phyloP scores from a whole-genome alignment of 2,797 vertebrate species.

The Atherinosoma microstoma region DNA sequence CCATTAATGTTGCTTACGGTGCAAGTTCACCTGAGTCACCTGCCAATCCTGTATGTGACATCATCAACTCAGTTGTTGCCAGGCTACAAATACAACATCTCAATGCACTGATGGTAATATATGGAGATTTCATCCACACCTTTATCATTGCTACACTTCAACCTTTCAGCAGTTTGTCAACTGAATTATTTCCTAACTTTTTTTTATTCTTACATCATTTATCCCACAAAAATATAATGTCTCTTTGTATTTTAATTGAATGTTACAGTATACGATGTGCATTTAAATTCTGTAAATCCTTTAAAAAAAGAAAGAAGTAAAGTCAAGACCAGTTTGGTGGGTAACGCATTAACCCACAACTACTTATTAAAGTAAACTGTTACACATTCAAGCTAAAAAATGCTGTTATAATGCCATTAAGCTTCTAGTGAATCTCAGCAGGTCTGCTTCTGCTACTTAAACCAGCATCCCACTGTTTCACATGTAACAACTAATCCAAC shows the following conservation, averaged over 20 bases:
- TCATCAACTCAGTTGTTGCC: neutral
- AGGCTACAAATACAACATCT: neutral
- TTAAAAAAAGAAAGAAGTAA: neutral
- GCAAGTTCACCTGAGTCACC: neutral
- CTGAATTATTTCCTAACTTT: neutral
- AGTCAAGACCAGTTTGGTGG: neutral
- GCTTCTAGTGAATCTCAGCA: neutral
- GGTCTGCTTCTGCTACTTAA: neutral
- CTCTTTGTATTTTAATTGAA: neutral
- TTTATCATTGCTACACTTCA: neutral
- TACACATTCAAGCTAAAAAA: neutral
- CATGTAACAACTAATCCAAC: neutral
- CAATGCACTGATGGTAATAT: neutral
- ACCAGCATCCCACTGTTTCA: neutral
- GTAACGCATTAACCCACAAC: neutral
- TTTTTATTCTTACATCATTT: neutral
- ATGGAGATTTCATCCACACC: too few species aligned
- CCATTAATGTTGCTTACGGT: neutral
- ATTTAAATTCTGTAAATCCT: neutral
- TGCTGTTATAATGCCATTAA: neutral
- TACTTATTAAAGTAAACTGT: neutral
- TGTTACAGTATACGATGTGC: neutral
- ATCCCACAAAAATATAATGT: neutral
- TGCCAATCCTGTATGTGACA: neutral
- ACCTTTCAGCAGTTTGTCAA: neutral